These are phyloP conservation scores for Pseudorectes ferrugineus DNA, from an alignment of 2,113 vertebrate species.

Conservation along the genomic window DNA sequence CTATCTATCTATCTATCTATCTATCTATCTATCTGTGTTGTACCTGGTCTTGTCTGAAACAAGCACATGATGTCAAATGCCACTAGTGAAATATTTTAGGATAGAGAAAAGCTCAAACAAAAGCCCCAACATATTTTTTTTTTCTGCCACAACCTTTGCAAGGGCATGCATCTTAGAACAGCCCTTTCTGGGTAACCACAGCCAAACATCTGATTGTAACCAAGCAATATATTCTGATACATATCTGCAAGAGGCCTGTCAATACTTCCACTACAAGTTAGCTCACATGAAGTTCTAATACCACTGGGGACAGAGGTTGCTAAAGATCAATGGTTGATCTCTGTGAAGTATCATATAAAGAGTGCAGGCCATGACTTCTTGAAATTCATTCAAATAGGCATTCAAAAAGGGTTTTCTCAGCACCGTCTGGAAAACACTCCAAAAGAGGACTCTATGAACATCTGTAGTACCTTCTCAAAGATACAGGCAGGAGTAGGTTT, in stretches of 20 bases:
- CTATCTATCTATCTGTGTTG: neutral
- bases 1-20: neutral
- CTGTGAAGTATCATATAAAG: neutral
- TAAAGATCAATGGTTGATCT: neutral
- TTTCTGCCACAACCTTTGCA: neutral
- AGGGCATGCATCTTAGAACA: neutral
- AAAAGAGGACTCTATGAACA: neutral
- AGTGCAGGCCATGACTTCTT: neutral
- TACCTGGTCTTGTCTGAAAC: neutral
- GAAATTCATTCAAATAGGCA: neutral
- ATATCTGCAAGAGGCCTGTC: neutral
- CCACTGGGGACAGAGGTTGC: neutral
- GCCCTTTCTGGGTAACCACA: neutral
- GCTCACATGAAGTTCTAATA: neutral
- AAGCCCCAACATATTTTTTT: neutral
- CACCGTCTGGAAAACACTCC: neutral
- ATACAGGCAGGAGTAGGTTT: neutral
- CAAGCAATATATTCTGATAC: neutral
- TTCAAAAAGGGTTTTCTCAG: neutral
- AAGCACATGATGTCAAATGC: neutral
- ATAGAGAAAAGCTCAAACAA: neutral
- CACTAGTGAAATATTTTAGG: neutral
- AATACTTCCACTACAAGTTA: neutral
- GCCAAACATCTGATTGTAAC: neutral
- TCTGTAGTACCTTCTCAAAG: neutral